phyloP scores from a whole-genome alignment of 64 coral and sea anemone species.

The Montipora foliosa region DNA sequence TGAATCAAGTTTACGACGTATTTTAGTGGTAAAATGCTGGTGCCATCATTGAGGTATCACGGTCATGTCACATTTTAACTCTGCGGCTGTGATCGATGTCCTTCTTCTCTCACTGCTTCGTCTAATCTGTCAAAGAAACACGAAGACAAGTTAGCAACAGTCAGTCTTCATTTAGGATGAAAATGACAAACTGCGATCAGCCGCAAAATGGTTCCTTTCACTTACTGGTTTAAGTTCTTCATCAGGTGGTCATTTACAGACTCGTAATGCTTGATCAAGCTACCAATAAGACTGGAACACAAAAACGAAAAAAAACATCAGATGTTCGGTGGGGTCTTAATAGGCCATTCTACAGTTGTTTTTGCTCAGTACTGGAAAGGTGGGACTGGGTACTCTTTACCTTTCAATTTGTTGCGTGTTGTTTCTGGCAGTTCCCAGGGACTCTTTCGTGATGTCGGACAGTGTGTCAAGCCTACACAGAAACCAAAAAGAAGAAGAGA shows the following conservation, averaged over 20 bases:
- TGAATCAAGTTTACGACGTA: too few species aligned
- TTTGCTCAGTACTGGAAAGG: too few species aligned
- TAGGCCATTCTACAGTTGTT: too few species aligned
- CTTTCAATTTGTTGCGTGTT: slow-evolving; percentile 39
- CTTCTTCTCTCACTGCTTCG: background rate
- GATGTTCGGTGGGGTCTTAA: background rate
- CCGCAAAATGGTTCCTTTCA: background rate
- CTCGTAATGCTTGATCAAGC: background rate
- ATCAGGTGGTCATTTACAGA: slow-evolving; percentile 24
- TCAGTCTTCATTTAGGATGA: background rate
- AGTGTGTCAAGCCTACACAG: slow-evolving; percentile 3
- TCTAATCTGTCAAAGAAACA: slow-evolving; percentile 5
- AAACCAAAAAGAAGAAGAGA: background rate
- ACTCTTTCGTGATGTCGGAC: slow-evolving; percentile 6
- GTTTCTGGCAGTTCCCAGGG: background rate
- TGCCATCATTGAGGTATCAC: background rate
- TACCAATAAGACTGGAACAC: background rate
- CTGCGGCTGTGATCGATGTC: background rate
- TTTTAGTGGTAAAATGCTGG: background rate
- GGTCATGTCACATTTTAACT: background rate
- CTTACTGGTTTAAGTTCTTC: slow-evolving; percentile 4
- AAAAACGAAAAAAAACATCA: background rate
- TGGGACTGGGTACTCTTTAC: background rate
- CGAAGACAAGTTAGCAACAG: background rate
- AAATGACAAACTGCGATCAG: too few species aligned